Evolutionary conservation across 2,797 vertebrate species (phyloP).

Genomic region (Eutrigla gurnardus): DNA sequence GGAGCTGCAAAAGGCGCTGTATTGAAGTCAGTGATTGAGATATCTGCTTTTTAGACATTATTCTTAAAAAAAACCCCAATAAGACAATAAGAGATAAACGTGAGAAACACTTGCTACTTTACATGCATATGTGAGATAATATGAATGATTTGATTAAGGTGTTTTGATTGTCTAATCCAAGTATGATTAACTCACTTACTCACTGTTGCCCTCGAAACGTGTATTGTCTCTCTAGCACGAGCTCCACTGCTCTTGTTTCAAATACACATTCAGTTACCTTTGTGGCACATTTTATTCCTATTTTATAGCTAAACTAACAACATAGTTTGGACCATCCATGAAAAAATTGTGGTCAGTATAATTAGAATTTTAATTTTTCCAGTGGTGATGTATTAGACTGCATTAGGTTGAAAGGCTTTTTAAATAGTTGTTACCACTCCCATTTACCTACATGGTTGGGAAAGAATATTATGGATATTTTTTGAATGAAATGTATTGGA

Average conservation of each 20-base stretch:
- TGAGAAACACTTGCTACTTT: neutral
- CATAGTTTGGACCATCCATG: neutral
- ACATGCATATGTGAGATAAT: neutral
- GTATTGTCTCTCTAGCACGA: neutral
- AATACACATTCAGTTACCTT: constrained; percentile 19
- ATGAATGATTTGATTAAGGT: neutral
- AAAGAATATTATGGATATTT: neutral
- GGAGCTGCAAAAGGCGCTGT: neutral
- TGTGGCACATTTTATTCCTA: neutral
- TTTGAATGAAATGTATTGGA: neutral
- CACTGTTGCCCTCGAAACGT: neutral
- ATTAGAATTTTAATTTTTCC: neutral
- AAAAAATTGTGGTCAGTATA: neutral
- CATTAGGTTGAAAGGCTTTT: constrained; percentile 3
- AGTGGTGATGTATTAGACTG: neutral
- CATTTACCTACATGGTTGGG: neutral
- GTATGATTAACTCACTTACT: neutral
- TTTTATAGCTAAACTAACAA: too few species aligned
- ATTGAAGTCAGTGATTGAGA: neutral
- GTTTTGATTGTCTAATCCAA: neutral
- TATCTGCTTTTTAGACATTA: neutral
- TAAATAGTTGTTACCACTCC: neutral
- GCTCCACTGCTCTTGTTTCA: constrained; percentile 20
- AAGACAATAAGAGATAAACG: neutral
- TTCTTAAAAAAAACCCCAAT: neutral